Base-by-base conservation (phyloP, 2,888 invertebrate species). In the Catocala sponsa region DNA sequence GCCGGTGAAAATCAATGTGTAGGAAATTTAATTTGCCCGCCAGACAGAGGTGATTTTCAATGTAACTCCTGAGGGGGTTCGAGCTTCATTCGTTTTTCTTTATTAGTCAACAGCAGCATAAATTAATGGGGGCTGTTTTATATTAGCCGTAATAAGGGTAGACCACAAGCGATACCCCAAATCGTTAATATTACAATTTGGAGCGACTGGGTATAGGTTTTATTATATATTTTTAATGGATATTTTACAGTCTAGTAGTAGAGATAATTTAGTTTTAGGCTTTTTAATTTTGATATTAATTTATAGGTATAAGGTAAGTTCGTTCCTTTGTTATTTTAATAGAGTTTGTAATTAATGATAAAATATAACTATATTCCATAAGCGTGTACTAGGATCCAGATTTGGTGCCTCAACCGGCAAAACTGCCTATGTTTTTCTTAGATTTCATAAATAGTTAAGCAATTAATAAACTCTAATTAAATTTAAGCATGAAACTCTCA, bases 1-100 rank as follows among this genome's bases (percentile, higher is more conserved):
- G 80, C 80, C 81, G 80, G 79, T 87, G 85, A 86, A 89, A 91
- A 91, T 90, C 90, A 91, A 91, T 91, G 89, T 88, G 87, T 85
- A 85, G 83, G 84, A 88, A 90, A 91, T 91, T 91, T 87, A 90
- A 92, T 91, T 91, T 86, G 82, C 81, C 79, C 73, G 82, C 80
- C 81, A 86, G 84, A 82, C 83, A 77, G 80, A 82, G 84, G 78
- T 80, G 83, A 81, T 85, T 83, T 85, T 81, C 82, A 82, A 79
- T 83, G 84, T 81, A 81, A 79, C 82, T 84, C 80, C 76, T 68
- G 49, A 70, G 83, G 83, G 82, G 74, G 66, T 59, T 62, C 59
- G 42, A 63, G 72, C 77, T 73, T 76, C 80, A 80, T 74, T 79
- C 78, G 79, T 83, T 82, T 82, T 84, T 84, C 85, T 83, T 84